phyloP scores from a whole-genome alignment of 2,888 invertebrate species.

The Protodeltote pygarga region DNA sequence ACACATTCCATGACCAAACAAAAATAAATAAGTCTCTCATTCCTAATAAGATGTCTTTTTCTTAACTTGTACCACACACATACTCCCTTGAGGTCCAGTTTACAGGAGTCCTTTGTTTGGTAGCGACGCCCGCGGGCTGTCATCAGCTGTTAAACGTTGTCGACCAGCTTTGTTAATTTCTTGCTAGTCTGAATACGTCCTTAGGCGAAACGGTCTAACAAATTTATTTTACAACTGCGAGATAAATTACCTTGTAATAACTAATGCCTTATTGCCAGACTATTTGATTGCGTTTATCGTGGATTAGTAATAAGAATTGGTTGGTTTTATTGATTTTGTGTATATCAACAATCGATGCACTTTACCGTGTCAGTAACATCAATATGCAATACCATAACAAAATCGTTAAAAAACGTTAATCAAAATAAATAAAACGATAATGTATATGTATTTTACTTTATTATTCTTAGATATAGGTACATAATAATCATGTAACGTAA shows the following conservation, averaged over 20 bases:
- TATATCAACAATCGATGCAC: neutral
- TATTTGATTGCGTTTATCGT: slow-evolving; percentile 13
- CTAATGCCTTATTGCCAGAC: slow-evolving; percentile 29
- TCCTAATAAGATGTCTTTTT: neutral
- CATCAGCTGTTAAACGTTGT: slow-evolving; percentile 76
- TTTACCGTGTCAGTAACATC: no score
- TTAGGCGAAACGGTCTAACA: slow-evolving; percentile 59
- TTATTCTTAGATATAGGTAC: no score
- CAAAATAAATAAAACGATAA: no score
- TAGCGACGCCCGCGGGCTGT: slow-evolving; percentile 72
- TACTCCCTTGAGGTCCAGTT: slow-evolving; percentile 71
- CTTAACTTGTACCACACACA: slow-evolving; percentile 48
- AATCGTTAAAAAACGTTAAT: no score
- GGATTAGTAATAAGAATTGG: neutral
- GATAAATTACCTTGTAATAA: slow-evolving; percentile 50
- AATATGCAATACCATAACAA: no score
- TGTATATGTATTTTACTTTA: no score
- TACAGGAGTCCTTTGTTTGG: slow-evolving; percentile 75
- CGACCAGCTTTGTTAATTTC: slow-evolving; percentile 77
- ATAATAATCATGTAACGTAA: no score
- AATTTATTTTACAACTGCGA: slow-evolving; percentile 62
- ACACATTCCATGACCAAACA: no score
- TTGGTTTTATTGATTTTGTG: neutral
- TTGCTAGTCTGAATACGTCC: slow-evolving; percentile 71
- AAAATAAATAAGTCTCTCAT: slow-evolving; percentile 1